These are phyloP conservation scores for Forpus xanthops DNA, from an alignment of 2,797 vertebrate species.

Conservation along the genomic window DNA sequence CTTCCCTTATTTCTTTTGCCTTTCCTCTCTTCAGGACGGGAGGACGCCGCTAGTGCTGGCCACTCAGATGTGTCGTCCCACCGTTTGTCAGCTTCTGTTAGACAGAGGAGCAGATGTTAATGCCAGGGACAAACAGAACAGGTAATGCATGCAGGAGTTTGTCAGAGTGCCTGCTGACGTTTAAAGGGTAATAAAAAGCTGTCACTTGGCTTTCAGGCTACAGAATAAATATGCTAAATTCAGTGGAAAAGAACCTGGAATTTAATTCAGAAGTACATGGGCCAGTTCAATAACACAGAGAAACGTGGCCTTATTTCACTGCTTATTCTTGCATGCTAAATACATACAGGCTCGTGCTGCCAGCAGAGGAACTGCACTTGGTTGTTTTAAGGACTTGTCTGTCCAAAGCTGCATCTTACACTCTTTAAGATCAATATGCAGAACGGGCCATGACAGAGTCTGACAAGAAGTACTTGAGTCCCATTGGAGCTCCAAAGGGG, in stretches of 20 bases:
- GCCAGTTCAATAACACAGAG: rapidly evolving
- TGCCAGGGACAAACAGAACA: conserved; percentile 91
- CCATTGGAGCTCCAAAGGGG: not conserved
- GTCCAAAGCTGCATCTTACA: not conserved
- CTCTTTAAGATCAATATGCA: not conserved
- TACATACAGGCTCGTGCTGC: not conserved
- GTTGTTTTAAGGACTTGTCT: not conserved
- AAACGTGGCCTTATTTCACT: not conserved
- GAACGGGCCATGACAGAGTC: not conserved
- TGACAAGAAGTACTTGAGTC: not conserved
- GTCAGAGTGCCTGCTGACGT: not conserved
- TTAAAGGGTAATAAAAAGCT: not conserved
- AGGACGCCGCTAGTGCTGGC: conserved; percentile 92
- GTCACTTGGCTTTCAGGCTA: not conserved
- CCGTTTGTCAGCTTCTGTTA: conserved; percentile 89
- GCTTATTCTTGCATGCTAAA: not conserved
- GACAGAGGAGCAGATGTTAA: conserved; percentile 90
- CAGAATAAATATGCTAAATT: not conserved
- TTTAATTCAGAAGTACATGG: not conserved
- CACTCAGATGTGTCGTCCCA: conserved; percentile 95
- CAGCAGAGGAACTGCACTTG: not conserved
- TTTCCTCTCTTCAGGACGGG: conserved; percentile 82
- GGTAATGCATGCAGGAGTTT: conserved; percentile 70
- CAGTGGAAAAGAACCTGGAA: not conserved
- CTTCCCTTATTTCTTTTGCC: not conserved